These are phyloP conservation scores for Diglossa cyanea DNA, from an alignment of 2,797 vertebrate species.

Conservation along the genomic window DNA sequence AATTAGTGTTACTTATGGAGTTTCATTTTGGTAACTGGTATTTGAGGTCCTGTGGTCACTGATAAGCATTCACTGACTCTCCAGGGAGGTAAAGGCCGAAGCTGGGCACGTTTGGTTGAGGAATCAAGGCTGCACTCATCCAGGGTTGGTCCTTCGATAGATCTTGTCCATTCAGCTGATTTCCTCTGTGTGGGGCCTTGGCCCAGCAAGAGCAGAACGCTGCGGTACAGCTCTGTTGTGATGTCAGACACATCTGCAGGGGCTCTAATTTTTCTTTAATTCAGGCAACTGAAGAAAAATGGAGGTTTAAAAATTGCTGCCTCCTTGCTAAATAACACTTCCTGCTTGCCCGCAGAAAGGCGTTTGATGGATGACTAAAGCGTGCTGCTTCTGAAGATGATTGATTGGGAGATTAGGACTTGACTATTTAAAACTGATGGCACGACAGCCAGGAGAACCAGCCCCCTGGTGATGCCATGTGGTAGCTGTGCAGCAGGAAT, in stretches of 20 bases:
- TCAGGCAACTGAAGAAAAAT: not conserved
- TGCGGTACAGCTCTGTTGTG: not conserved
- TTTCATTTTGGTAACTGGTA: not conserved
- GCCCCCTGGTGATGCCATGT: not conserved
- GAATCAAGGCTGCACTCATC: not conserved
- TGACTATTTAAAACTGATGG: not conserved
- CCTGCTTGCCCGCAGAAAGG: not conserved
- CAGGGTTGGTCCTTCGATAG: not conserved
- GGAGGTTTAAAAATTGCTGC: not conserved
- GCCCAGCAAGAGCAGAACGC: not conserved
- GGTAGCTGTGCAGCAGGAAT: not conserved
- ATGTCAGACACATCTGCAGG: not conserved
- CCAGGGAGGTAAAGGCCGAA: not conserved
- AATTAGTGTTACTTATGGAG: not conserved
- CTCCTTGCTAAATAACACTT: not conserved
- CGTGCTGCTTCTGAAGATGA: not conserved
- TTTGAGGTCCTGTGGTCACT: not conserved
- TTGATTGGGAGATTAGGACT: conserved; percentile 9
- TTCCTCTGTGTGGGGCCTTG: not conserved
- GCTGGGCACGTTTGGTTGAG: not conserved
- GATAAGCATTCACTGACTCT: not conserved
- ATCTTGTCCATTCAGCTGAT: not conserved
- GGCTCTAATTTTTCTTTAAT: not conserved
- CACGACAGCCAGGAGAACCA: not conserved
- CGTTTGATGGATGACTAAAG: not conserved